Evolutionary conservation across 2,113 vertebrate species (phyloP).

Genomic region (Todiramphus saurophagus): DNA sequence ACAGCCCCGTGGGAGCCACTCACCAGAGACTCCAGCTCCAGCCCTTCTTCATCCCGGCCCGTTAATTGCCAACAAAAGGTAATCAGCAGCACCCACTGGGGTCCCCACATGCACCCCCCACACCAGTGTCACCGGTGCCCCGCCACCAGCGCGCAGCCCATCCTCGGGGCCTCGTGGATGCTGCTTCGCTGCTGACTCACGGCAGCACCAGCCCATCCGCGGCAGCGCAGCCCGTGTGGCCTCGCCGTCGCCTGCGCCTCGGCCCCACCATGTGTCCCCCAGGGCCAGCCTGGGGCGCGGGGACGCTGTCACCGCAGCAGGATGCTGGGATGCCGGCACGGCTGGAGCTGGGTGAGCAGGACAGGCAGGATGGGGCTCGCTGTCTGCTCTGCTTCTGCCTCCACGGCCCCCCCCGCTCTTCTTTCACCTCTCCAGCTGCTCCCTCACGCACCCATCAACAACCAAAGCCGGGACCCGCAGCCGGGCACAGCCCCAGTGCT

Average conservation of each 20-base stretch:
- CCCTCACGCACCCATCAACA: rapidly evolving
- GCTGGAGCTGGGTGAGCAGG: not conserved
- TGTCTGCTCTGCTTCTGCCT: rapidly evolving
- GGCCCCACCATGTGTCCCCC: rapidly evolving
- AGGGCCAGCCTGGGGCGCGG: not conserved
- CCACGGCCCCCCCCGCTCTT: rapidly evolving
- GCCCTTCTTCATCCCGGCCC: not conserved
- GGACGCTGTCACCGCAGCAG: rapidly evolving
- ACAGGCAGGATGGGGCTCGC: not conserved
- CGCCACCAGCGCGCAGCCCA: not conserved
- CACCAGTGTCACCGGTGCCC: rapidly evolving
- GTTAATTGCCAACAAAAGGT: not conserved
- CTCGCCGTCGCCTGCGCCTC: not conserved
- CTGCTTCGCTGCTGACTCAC: not conserved
- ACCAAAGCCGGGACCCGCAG: rapidly evolving
- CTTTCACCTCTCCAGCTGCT: not conserved
- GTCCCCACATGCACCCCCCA: not conserved
- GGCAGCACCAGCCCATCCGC: not conserved
- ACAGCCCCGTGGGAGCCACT: rapidly evolving
- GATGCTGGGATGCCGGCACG: rapidly evolving
- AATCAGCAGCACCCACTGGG: not conserved
- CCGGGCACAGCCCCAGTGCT: rapidly evolving
- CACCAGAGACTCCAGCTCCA: rapidly evolving
- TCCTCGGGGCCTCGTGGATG: not conserved
- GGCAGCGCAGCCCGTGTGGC: rapidly evolving